Percentiles rank a stretch among this genome's conserved stretches.
phyloP scores from a whole-genome alignment of 2,888 invertebrate genomes.

The Dryobota labecula region DNA sequence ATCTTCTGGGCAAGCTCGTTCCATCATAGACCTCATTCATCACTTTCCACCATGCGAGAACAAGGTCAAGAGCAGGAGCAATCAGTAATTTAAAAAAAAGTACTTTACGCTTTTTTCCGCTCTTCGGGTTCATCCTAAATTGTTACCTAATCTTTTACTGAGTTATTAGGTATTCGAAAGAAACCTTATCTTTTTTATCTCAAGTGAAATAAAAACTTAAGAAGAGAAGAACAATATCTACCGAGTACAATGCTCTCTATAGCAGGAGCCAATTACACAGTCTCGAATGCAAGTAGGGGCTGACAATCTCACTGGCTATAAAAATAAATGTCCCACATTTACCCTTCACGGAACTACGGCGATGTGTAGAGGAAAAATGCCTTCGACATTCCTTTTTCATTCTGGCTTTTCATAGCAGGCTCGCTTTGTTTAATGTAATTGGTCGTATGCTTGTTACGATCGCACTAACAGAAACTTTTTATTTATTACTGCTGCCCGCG shows the following conservation, averaged over 20 bases:
- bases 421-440: constrained; percentile 33
- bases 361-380: constrained; percentile 30
- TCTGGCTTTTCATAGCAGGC: neutral
- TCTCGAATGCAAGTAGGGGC: constrained; percentile 57
- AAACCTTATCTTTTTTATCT: neutral
- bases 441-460: neutral
- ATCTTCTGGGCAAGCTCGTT: too few relatives aligned
- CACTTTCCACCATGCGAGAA: too few relatives aligned
- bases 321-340: constrained; percentile 64
- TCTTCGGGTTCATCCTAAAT: too few relatives aligned
- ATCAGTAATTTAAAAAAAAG: too few relatives aligned
- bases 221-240: constrained; percentile 8
- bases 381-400: constrained; percentile 26
- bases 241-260: constrained; percentile 16
- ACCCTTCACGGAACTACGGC: constrained; percentile 44
- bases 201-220: constrained; percentile 6
- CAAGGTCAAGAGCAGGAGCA: too few relatives aligned
- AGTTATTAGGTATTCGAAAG: too few relatives aligned
- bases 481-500: too few relatives aligned
- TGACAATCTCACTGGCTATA: constrained; percentile 59
- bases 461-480: neutral
- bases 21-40: too few relatives aligned
- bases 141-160: too few relatives aligned
- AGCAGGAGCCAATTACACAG: constrained; percentile 53
- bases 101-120: too few relatives aligned